Evolutionary conservation across 1,140 invertebrate species (phyloP).

Genomic region (Caenorhabditis elegans): WBcel235 BX284603.4:13212501-13213000

Average conservation of each 20-base stretch:
- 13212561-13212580: background rate
- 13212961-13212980: background rate
- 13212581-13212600: slow-evolving; percentile 1
- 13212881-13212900: slow-evolving; percentile 15
- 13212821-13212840: slow-evolving; percentile 20
- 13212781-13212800: background rate
- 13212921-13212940: slow-evolving; percentile 25
- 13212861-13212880: slow-evolving; percentile 40
- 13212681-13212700: slow-evolving; percentile 3
- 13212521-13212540: background rate
- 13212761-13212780: background rate
- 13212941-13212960: slow-evolving; percentile 21
- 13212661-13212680: background rate
- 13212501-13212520: background rate
- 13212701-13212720: slow-evolving; percentile 15
- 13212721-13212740: background rate
- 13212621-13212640: background rate
- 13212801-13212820: slow-evolving; percentile 40
- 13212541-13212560: background rate
- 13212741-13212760: slow-evolving; percentile 32
- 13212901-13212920: slow-evolving; percentile 32
- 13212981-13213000: background rate
- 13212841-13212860: slow-evolving; percentile 42
- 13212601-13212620: slow-evolving; percentile 7
- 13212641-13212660: background rate